phyloP scores from a whole-genome alignment of 2,888 invertebrate species.

The Agriopis marginaria region DNA sequence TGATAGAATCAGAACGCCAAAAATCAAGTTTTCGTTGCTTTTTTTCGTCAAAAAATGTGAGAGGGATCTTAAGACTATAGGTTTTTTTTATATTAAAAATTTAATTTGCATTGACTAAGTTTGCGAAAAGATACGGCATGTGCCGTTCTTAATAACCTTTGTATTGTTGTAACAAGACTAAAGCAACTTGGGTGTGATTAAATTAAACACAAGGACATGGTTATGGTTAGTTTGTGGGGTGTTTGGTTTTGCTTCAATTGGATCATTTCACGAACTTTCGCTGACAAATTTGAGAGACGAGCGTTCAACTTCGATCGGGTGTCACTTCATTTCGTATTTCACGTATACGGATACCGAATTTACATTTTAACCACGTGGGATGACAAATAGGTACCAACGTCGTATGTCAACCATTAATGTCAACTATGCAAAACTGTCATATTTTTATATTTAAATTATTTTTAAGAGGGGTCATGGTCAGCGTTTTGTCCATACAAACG shows the following conservation, averaged over 20 bases:
- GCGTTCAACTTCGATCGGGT: constrained; percentile 1
- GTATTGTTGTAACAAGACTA: constrained; percentile 2
- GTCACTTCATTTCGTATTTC: neutral
- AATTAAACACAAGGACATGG: constrained; percentile 11
- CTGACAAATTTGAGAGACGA: constrained; percentile 1
- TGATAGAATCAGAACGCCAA: too few relatives aligned
- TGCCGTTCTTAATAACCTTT: constrained; percentile 3
- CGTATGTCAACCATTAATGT: too few relatives aligned
- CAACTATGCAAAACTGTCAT: neutral
- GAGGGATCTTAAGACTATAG: too few relatives aligned
- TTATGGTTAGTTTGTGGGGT: constrained; percentile 13
- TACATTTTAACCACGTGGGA: neutral
- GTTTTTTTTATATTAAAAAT: too few relatives aligned
- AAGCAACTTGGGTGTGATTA: constrained; percentile 7
- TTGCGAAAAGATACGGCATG: neutral
- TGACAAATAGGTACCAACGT: too few relatives aligned
- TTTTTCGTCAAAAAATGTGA: too few relatives aligned
- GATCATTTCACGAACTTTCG: constrained; percentile 18
- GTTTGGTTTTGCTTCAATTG: constrained; percentile 17
- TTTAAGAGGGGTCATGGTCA: too few relatives aligned
- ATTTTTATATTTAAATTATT: too few relatives aligned
- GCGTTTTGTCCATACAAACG: too few relatives aligned
- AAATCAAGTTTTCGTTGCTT: too few relatives aligned
- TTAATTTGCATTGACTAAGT: neutral
- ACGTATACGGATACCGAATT: neutral